Evolutionary conservation across 1,140 invertebrate species (phyloP), one percentile per base, ranked within the genome.

Genomic region (Drosophila mauritiana): DNA sequence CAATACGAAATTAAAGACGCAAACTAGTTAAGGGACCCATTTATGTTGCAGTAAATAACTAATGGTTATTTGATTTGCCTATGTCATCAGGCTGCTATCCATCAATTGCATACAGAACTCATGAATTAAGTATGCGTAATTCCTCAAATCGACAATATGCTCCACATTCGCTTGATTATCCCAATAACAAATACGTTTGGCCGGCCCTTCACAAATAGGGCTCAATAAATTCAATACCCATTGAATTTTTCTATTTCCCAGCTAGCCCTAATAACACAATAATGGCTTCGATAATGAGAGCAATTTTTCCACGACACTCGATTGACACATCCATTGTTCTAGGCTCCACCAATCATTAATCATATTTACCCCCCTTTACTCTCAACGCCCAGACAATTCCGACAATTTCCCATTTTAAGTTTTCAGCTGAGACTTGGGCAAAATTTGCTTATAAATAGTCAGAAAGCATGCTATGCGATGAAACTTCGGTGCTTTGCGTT

Each of bases 271-370:
- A 73, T 73, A 52, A 45, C 55, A 73, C 58, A 59, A 46, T 61
- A 76, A 80, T 81, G 78, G 51, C 54, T 69, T 67, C 49, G 58
- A 70, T 73, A 81, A 58, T 78, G 63, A 57, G 43, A 39, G 59
- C 76, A 54, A 74, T 73, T 73, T 77, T 63, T 69, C 73, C 39
- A 61, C 43, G 56, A 65, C 62, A 80, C 40, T 75, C 61, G 59
- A 80, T 69, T 63, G 79, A 73, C 78, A 75, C 22, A 40, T 68
- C 31, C 36, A 80, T 84, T 84, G 81, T 69, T 77, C 62, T 55
- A 57, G 39, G 42, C 48, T 39, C 22, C 25, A 54, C 45, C 36
- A 39, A 62, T 39, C 79, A 81, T 77, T 73, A 77, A 73, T 73
- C 78, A 81, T 67, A 72, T 57, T 72, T 70, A n/a, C 36, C 37